These are phyloP conservation scores for Megalopta genalis DNA, from an alignment of 1,140 invertebrate species.

Conservation along the genomic window DNA sequence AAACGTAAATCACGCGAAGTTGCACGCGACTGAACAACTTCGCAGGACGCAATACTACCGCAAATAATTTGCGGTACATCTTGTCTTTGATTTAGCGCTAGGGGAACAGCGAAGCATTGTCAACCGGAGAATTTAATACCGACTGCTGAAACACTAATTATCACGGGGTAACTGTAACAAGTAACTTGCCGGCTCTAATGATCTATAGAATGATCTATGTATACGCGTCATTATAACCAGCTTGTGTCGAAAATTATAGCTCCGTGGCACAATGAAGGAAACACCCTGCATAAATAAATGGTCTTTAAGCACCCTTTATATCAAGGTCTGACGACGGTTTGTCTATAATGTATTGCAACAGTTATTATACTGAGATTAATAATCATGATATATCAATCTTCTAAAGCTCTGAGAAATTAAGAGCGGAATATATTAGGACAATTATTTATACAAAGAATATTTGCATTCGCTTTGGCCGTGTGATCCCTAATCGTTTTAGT, in stretches of 20 bases:
- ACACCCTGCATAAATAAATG: not conserved
- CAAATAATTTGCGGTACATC: constrained; percentile 51
- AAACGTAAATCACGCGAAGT: constrained; percentile 44
- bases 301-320: not conserved
- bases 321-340: not conserved
- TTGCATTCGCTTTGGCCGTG: too few relatives aligned
- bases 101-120: constrained; percentile 31
- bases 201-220: constrained; percentile 12
- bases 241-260: not conserved
- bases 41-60: constrained; percentile 19
- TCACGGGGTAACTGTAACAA: constrained; percentile 24
- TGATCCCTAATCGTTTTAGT: too few relatives aligned
- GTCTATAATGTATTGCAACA: not conserved
- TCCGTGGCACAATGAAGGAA: not conserved
- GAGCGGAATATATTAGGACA: too few relatives aligned
- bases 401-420: too few relatives aligned
- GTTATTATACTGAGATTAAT: not conserved
- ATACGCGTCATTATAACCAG: too few relatives aligned
- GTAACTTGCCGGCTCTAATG: constrained; percentile 38
- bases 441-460: too few relatives aligned
- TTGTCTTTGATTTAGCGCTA: constrained; percentile 49
- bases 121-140: constrained; percentile 32
- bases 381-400: too few relatives aligned
- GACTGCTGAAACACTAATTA: constrained; percentile 48
- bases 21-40: constrained; percentile 36